phyloP scores from a whole-genome alignment of 2,797 vertebrate species.

The Pteropus rufus region DNA sequence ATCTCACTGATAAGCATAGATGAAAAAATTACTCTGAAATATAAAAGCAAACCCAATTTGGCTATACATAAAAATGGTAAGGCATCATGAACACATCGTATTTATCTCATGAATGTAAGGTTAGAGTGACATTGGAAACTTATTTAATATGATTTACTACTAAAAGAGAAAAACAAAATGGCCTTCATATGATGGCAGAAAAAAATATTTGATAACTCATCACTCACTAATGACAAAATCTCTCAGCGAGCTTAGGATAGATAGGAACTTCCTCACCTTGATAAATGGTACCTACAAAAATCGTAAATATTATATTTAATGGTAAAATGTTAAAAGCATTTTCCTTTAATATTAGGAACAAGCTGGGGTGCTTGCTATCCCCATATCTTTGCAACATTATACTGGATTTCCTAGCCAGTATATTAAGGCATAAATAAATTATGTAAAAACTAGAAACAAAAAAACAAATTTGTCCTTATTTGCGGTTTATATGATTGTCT shows the following conservation, averaged over 20 bases:
- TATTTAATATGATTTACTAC: neutral
- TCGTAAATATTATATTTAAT: neutral
- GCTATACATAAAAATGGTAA: neutral
- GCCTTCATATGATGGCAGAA: neutral
- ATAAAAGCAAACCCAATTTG: neutral
- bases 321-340: neutral
- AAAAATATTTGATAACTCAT: neutral
- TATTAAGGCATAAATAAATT: neutral
- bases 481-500: neutral
- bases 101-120: neutral
- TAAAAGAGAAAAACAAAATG: neutral
- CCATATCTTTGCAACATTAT: neutral
- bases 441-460: neutral
- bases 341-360: neutral
- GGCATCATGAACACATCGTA: neutral
- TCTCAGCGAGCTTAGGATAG: neutral
- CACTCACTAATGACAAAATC: neutral
- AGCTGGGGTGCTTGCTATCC: neutral
- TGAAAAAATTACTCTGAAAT: neutral
- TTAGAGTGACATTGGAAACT: neutral
- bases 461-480: neutral
- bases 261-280: neutral
- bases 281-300: neutral
- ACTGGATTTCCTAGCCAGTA: neutral
- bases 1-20: neutral